Base-by-base conservation (phyloP, 2,113 vertebrate species). In the Anolis sagrei region DNA sequence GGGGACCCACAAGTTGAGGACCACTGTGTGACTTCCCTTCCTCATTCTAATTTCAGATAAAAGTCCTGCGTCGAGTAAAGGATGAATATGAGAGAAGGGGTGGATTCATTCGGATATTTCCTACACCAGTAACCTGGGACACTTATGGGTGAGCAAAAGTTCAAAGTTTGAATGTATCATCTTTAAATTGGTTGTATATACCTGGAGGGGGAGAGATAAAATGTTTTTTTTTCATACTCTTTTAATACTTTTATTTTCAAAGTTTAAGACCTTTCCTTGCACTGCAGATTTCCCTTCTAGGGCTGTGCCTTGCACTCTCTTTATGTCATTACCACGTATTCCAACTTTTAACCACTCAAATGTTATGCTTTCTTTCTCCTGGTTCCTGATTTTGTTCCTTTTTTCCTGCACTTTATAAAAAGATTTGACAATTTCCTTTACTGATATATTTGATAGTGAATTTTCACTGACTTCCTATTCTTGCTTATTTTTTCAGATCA, bases 41-140 rank as follows among this genome's bases (percentile, higher is more conserved):
- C 2, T 85, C 25, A 74, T 72, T 62, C 68, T 7, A 23, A 87
- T 54, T 44, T 21, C 89, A 99, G 99, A 94, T 98, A 87, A 99
- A 96, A 95, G 97, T 99, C 87, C 95, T 99, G 87, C 96, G 97
- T 82, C 97, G 96, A 86, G 97, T 97, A 81, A 98, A 96, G 94
- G 99, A 99, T 86, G 98, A 99, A 91, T 95, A 98, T 68, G 97
- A 99, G 72, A 95, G 98, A 87, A 96, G 98, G 92, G 98, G 98
- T 51, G 98, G 98, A 82, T 99, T 99, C 81, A 93, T 99, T 77
- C 96, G 98, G 32, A 98, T 99, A 93, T 99, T 99, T 93, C 99
- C 99, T 81, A 98, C 98, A 1, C 94, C 96, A 16, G 95, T 98
- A 89, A 99, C 98, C 0, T 99, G 98, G 99, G 97, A 97, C 62